Conservation (phyloP, 2,113 vertebrate genomes). For the Penelope pileata region DNA sequence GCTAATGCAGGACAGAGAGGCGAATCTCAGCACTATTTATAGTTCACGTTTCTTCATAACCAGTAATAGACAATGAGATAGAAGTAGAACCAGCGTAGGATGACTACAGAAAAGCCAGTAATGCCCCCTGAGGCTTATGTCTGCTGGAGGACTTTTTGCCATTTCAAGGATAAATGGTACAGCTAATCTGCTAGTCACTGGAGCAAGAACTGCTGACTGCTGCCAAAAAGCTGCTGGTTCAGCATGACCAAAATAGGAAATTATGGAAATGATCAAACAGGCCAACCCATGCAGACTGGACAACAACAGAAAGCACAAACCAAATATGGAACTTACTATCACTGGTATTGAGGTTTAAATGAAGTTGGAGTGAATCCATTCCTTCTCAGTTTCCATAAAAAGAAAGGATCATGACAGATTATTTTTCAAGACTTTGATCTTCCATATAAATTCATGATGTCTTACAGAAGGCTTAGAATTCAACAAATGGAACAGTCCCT, state of each 20-base stretch:
- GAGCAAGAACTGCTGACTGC: constrained; percentile 44
- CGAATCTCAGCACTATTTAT: background rate
- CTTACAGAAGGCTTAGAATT: background rate
- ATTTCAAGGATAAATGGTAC: constrained; percentile 32
- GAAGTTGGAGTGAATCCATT: constrained; percentile 7
- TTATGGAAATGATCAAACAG: constrained; percentile 60
- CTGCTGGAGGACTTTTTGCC: background rate
- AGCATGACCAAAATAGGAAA: constrained; percentile 67
- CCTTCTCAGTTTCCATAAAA: background rate
- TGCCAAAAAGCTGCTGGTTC: constrained; percentile 67
- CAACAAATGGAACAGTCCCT: background rate
- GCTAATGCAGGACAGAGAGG: background rate
- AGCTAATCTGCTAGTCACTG: constrained; percentile 43
- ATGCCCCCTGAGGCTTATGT: background rate
- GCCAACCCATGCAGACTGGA: background rate
- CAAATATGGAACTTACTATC: constrained; percentile 25
- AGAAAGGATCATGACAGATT: background rate
- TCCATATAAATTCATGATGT: background rate
- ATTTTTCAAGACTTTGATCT: background rate
- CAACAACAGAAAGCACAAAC: constrained; percentile 1
- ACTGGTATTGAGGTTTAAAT: background rate
- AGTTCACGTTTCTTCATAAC: background rate
- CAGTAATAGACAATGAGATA: background rate
- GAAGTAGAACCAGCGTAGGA: background rate
- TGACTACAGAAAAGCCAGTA: background rate